These are phyloP conservation scores for Pungitius pungitius DNA, from an alignment of 2,113 vertebrate genomes.

Conservation along the genomic window DNA sequence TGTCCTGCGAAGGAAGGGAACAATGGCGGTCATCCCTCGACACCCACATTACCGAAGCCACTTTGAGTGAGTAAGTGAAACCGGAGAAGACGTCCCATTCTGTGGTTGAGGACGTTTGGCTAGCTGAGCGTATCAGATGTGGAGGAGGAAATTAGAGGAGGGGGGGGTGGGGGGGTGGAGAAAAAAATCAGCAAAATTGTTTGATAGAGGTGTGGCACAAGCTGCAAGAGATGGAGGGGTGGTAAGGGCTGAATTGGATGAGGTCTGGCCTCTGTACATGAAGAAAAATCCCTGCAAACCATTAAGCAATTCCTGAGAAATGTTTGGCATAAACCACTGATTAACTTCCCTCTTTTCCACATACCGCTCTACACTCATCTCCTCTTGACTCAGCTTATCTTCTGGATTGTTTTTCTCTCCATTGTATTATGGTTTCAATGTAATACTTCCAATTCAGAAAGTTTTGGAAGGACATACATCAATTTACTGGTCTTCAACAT, in stretches of 20 bases:
- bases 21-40: conserved; percentile 9
- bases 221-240: background rate
- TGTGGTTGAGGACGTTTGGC: background rate
- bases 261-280: conserved; percentile 10
- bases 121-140: background rate
- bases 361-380: conserved; percentile 7
- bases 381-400: conserved; percentile 15
- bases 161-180: too few relatives aligned
- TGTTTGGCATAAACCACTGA: conserved; percentile 34
- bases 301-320: conserved; percentile 51
- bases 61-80: conserved; percentile 42
- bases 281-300: conserved; percentile 45
- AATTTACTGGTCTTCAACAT: conserved; percentile 32
- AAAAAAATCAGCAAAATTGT: conserved; percentile 14
- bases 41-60: conserved; percentile 12
- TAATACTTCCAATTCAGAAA: conserved; percentile 40
- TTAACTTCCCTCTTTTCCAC: conserved; percentile 22
- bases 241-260: conserved; percentile 10
- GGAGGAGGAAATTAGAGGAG: background rate
- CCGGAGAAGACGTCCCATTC: conserved; percentile 12
- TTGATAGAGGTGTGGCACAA: conserved; percentile 9
- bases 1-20: conserved; percentile 26
- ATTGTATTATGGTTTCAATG: conserved; percentile 33
- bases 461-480: conserved; percentile 26
- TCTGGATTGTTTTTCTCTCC: conserved; percentile 28